Conservation (phyloP, 53 echinoderm and acorn worm genomes). For the Antedon mediterranea region DNA sequence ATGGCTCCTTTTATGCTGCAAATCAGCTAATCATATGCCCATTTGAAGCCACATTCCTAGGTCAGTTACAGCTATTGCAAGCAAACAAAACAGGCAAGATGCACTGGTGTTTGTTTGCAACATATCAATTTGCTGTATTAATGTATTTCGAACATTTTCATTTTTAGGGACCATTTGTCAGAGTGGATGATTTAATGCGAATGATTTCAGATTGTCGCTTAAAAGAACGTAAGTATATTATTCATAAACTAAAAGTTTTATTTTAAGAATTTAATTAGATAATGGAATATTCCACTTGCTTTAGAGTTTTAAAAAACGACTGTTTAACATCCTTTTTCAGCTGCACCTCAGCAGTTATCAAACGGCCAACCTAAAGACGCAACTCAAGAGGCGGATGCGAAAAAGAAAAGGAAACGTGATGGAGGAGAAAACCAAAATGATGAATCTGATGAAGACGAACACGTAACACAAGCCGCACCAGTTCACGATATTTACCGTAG, state of each 20-base stretch:
- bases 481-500: slow-evolving; percentile 87
- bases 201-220: slow-evolving; percentile 69
- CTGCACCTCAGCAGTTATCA: not conserved
- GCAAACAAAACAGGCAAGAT: too few species aligned
- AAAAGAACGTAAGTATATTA: slow-evolving; percentile 68
- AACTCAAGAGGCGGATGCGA: slow-evolving; percentile 5
- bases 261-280: too few species aligned
- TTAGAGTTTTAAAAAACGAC: too few species aligned
- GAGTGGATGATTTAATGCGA: slow-evolving; percentile 82
- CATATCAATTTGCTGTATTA: too few species aligned
- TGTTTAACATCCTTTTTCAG: too few species aligned
- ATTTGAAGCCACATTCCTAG: too few species aligned
- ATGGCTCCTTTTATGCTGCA: too few species aligned
- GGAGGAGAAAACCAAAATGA: slow-evolving; percentile 31
- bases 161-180: slow-evolving; percentile 86
- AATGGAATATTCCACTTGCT: too few species aligned
- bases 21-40: too few species aligned
- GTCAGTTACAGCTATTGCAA: too few species aligned
- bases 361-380: slow-evolving; percentile 12
- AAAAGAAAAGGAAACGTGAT: slow-evolving; percentile 44
- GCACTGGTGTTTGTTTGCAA: too few species aligned
- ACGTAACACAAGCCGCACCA: slow-evolving; percentile 47
- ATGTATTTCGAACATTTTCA: too few species aligned
- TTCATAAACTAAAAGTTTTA: not conserved
- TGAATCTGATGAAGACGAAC: slow-evolving; percentile 81